Percentiles rank a stretch among this genome's conserved stretches.
Conservation (phyloP, 53 echinoderm and acorn worm species). For the Antedon mediterranea region DNA sequence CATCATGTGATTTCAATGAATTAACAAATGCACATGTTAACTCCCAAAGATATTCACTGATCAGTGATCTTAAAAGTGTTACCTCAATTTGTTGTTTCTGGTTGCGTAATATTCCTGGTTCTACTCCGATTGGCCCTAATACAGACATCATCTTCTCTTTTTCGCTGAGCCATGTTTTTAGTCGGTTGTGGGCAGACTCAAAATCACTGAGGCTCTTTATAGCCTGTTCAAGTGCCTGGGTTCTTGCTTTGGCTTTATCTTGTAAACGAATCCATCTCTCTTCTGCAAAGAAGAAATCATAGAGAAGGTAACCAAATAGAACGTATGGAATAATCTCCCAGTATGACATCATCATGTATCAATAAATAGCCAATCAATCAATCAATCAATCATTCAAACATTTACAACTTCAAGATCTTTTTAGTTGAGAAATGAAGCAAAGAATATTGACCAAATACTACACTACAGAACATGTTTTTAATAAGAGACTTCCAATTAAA, state of each 20-base stretch:
- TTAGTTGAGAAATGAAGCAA: no score
- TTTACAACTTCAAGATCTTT: no score
- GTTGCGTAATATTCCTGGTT: conserved; percentile 72
- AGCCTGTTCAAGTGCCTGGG: conserved; percentile 83
- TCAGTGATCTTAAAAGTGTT: not conserved
- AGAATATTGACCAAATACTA: no score
- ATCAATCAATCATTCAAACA: not conserved
- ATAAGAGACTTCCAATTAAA: not conserved
- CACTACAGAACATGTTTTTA: not conserved
- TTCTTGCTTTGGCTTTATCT: conserved; percentile 81
- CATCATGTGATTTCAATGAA: no score
- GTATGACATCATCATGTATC: not conserved
- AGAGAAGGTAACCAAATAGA: not conserved
- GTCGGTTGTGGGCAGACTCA: conserved; percentile 70
- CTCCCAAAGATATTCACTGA: no score
- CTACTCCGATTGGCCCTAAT: conserved; percentile 85
- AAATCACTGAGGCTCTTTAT: conserved; percentile 88
- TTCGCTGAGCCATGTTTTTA: conserved; percentile 94
- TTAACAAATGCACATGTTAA: no score
- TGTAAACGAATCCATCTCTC: conserved; percentile 93
- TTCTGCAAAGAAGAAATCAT: conserved; percentile 31
- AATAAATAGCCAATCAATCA: not conserved
- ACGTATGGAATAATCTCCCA: not conserved
- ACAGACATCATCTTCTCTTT: conserved; percentile 96
- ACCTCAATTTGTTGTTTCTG: conserved; percentile 99